Evolutionary conservation across 2,797 vertebrate genomes (phyloP).

Genomic region (Lepidocolaptes lacrymiger): DNA sequence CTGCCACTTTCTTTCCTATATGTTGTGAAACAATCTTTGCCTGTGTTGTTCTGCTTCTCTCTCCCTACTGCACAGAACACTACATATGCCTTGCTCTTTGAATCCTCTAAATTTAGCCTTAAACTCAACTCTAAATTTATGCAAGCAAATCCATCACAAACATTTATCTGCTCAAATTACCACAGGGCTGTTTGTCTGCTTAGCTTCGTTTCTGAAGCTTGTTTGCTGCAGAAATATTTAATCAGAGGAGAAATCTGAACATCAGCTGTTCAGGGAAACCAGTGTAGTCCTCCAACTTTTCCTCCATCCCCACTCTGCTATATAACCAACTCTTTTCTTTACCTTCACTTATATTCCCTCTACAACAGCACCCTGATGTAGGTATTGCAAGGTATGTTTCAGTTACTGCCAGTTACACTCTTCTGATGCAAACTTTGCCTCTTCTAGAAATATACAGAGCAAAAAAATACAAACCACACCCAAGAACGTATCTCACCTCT

Average conservation of each 20-base stretch:
- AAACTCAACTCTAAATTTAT: constrained; percentile 18
- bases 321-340: not conserved
- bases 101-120: constrained; percentile 9
- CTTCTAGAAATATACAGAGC: not conserved
- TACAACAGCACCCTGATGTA: not conserved
- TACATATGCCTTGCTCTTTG: not conserved
- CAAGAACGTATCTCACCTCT: constrained; percentile 83
- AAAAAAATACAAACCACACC: not conserved
- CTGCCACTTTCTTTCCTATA: not conserved
- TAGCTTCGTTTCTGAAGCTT: not conserved
- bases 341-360: not conserved
- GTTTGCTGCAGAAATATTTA: not conserved
- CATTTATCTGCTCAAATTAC: constrained; percentile 8
- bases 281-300: not conserved
- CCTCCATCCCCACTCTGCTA: not conserved
- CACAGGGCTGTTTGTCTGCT: not conserved
- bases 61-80: not conserved
- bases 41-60: not conserved
- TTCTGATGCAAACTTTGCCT: not conserved
- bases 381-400: not conserved
- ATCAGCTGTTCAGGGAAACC: not conserved
- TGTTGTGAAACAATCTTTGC: not conserved
- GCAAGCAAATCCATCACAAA: not conserved
- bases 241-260: not conserved
- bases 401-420: not conserved